Base-by-base conservation (phyloP, 2,888 invertebrate genomes). In the Hemistola chrysoprasaria region DNA sequence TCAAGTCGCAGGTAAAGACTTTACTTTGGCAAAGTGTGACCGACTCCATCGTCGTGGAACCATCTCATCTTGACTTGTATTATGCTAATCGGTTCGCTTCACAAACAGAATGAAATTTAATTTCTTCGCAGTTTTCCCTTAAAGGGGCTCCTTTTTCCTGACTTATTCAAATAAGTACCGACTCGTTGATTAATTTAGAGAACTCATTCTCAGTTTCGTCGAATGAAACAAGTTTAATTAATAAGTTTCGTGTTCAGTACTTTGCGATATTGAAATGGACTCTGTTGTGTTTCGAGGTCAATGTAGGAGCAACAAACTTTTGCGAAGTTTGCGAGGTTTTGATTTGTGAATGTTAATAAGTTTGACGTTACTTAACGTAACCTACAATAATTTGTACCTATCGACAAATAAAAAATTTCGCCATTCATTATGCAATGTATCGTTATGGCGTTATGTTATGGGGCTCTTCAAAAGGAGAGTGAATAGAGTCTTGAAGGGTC, bases 211-310 rank as follows among this genome's bases (percentile, higher is more conserved):
- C 74, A 71, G 70, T 78, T 78, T 76, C 76, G 76, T 78, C 71
- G 71, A 79, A 82, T 78, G 71, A 78, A 83, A 80, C 73, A 78
- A 82, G 71, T 83, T 85, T 81, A 84, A 85, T 85, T 81, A 84
- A 79, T 71, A 76, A 79, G 75, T 80, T 81, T 56, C 57, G 47
- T 66, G 66, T 74, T 63, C 60, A 57, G 59, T 71, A 35, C 47
- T 50, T 47, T 2, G 46, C 35, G 46, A 41, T 48, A 50, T 53
- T 46, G 47, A 54, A 55, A 48, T 46, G 37, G 43, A 39, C 41
- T 29, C 38, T 47, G 49, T 37, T 52, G 46, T 49, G 40, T 47
- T 47, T 41, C 40, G 40, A 42, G 47, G 46, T 44, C 43, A 33
- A 38, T 45, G 37, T 44, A 47, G 34, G 39, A 34, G 34, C 34